A percentile compares a stretch with the other conserved stretches of the same genome.
Conservation (phyloP, 2,888 invertebrate genomes). For the Acrobasis repandana region DNA sequence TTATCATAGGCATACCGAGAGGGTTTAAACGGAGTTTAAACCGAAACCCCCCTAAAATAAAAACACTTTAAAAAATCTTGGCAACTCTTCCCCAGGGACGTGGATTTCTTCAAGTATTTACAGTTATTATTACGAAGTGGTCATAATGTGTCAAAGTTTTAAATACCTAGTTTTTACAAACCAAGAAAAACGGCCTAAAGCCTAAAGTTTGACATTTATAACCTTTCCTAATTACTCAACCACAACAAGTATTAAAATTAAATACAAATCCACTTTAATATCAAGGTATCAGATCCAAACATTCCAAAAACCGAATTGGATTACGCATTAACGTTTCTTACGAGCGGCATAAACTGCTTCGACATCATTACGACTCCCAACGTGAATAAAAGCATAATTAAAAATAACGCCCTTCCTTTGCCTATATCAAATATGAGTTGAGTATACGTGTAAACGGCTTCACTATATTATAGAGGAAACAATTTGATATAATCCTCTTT, state of each 20-base stretch:
- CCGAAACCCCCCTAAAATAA: no score
- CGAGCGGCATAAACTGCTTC: constrained; percentile 58
- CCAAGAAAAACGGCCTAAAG: no score
- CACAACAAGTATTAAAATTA: constrained; percentile 53
- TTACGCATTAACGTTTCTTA: constrained; percentile 62
- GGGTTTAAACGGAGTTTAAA: no score
- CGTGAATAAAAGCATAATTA: constrained; percentile 62
- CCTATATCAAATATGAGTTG: constrained; percentile 35
- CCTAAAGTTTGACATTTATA: no score
- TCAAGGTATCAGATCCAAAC: constrained; percentile 52
- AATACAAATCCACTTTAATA: constrained; percentile 58
- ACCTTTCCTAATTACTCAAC: constrained; percentile 18
- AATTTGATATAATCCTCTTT: constrained; percentile 31
- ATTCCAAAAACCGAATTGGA: constrained; percentile 59
- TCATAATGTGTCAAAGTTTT: no score
- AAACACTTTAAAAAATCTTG: no score
- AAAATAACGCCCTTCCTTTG: constrained; percentile 49
- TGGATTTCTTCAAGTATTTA: no score
- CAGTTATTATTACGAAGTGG: no score
- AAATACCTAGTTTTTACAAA: no score
- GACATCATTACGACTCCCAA: constrained; percentile 50
- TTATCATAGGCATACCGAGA: no score
- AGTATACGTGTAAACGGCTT: neutral
- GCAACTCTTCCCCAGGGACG: no score
- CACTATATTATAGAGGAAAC: constrained; percentile 46